phyloP scores from a whole-genome alignment of 2,113 vertebrate species.

The Sinocyclocheilus rhinocerous region DNA sequence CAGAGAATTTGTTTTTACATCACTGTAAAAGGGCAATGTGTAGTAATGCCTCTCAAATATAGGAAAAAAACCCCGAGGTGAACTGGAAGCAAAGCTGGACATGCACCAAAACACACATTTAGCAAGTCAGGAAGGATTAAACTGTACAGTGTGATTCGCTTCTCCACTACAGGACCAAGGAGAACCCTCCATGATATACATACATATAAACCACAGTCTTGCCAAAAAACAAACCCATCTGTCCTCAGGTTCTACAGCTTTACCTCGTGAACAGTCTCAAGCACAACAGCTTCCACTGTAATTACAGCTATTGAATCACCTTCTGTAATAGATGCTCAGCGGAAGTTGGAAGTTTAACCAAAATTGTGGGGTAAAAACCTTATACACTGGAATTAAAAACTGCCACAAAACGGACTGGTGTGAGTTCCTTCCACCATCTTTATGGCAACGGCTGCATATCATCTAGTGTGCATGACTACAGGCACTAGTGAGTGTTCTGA shows the following conservation, averaged over 20 bases:
- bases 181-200: background rate
- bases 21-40: slow-evolving; percentile 9
- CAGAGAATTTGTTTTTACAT: slow-evolving; percentile 29
- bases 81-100: slow-evolving; percentile 20
- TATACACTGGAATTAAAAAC: slow-evolving; percentile 59
- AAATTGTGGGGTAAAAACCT: slow-evolving; percentile 46
- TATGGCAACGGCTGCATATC: slow-evolving; percentile 57
- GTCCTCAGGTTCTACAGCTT: slow-evolving; percentile 49
- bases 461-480: slow-evolving; percentile 41
- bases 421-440: slow-evolving; percentile 46
- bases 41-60: slow-evolving; percentile 6
- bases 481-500: slow-evolving; percentile 33
- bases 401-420: slow-evolving; percentile 46
- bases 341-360: slow-evolving; percentile 51
- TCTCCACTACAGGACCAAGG: background rate
- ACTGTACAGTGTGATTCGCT: background rate
- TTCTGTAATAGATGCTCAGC: background rate
- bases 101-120: background rate
- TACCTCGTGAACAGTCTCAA: slow-evolving; percentile 46
- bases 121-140: background rate
- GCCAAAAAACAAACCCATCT: slow-evolving; percentile 44
- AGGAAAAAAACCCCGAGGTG: background rate
- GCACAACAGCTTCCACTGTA: slow-evolving; percentile 29
- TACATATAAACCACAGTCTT: slow-evolving; percentile 16
- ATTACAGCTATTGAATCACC: slow-evolving; percentile 37